phyloP scores from a whole-genome alignment of 2,888 invertebrate species.

The Brachyptera risi region DNA sequence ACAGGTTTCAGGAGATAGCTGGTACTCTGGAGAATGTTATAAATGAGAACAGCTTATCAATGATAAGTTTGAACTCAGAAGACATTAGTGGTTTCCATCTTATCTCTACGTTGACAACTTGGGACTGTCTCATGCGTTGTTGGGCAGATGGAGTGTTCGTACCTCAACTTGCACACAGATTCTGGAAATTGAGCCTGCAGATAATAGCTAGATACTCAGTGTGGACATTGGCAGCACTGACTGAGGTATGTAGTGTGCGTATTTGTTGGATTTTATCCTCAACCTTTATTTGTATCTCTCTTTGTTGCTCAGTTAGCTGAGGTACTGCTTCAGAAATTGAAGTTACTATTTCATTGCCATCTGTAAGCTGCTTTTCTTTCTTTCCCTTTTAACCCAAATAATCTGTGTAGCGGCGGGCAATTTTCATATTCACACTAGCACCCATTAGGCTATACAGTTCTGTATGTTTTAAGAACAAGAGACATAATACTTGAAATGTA shows the following conservation, averaged over 20 bases:
- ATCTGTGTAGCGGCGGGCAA: too few relatives aligned
- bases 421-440: too few relatives aligned
- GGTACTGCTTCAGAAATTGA: too few relatives aligned
- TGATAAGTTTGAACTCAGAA: not conserved
- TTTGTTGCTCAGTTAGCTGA: too few relatives aligned
- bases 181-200: slow-evolving; percentile 86
- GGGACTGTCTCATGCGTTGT: slow-evolving; percentile 55
- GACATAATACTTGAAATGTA: too few relatives aligned
- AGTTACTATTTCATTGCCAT: too few relatives aligned
- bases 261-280: not conserved
- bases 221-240: slow-evolving; percentile 57
- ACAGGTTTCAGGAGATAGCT: slow-evolving; percentile 89
- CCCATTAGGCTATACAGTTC: too few relatives aligned
- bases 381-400: too few relatives aligned
- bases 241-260: slow-evolving; percentile 46
- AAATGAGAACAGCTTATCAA: slow-evolving; percentile 28
- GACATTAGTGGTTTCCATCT: slow-evolving; percentile 35
- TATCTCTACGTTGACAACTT: slow-evolving; percentile 48
- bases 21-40: slow-evolving; percentile 48
- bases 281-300: not conserved
- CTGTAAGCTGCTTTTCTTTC: too few relatives aligned
- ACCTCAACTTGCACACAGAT: slow-evolving; percentile 68
- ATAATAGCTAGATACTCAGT: slow-evolving; percentile 72
- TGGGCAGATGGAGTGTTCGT: slow-evolving; percentile 81
- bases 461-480: too few relatives aligned